phyloP scores from a whole-genome alignment of 2,797 vertebrate genomes.

The Sebastes jordani region DNA sequence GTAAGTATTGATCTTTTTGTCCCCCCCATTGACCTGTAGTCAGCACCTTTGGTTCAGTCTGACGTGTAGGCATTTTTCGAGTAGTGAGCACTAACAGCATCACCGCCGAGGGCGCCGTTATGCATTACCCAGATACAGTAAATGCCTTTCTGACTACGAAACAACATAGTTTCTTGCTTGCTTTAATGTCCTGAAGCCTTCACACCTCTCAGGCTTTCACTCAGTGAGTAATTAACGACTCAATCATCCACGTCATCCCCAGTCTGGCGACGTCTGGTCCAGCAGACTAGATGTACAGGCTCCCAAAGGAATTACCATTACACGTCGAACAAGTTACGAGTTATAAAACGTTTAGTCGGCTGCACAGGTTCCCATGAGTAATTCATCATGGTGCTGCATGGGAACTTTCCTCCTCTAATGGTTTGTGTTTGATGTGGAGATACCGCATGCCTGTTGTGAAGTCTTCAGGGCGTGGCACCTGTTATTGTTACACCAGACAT shows the following conservation, averaged over 20 bases:
- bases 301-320: neutral
- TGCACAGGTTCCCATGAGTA: conserved; percentile 57
- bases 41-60: conserved; percentile 26
- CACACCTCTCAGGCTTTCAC: neutral
- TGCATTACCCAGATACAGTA: neutral
- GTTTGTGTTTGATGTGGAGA: conserved; percentile 63
- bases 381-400: conserved; percentile 26
- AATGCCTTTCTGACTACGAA: neutral
- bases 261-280: conserved; percentile 20
- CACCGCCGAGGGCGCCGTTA: neutral
- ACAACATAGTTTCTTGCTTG: neutral
- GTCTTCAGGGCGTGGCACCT: conserved; percentile 50
- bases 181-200: neutral
- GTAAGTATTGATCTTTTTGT: conserved; percentile 81
- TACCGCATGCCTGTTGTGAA: conserved; percentile 1
- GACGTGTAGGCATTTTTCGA: conserved; percentile 22
- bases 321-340: neutral
- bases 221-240: conserved; percentile 11
- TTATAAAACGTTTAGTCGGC: conserved; percentile 7
- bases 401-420: conserved; percentile 45
- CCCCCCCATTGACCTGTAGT: conserved; percentile 21
- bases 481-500: conserved; percentile 49
- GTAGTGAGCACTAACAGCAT: conserved; percentile 1
- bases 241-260: neutral
- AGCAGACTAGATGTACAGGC: conserved; percentile 1